A percentile compares a stretch with the other conserved stretches of the same genome.
These are phyloP conservation scores for Procambarus clarkii DNA, from an alignment of 1,140 invertebrate genomes.

Conservation along the genomic window DNA sequence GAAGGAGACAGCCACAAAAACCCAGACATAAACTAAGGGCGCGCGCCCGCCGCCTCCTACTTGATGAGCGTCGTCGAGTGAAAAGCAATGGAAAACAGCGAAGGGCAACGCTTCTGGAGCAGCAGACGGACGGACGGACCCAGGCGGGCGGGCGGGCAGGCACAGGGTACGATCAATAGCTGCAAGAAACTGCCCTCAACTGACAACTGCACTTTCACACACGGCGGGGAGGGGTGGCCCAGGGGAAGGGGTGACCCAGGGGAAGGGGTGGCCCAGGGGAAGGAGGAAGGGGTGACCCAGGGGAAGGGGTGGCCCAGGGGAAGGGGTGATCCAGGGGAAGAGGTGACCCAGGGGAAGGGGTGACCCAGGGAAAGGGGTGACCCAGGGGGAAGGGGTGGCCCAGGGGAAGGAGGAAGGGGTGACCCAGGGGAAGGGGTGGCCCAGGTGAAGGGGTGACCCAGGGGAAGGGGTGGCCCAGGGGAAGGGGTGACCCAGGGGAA, in stretches of 20 bases:
- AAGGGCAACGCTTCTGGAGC: constrained; percentile 18
- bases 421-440: background rate
- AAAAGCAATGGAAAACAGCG: constrained; percentile 64
- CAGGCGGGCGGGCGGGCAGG: constrained; percentile 50
- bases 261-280: too few species aligned
- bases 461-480: too few species aligned
- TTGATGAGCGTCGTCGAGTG: constrained; percentile 39
- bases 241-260: background rate
- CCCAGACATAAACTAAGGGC: background rate
- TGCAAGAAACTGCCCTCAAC: constrained; percentile 56
- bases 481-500: background rate
- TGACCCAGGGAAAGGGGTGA: background rate
- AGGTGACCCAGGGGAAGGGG: background rate
- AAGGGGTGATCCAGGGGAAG: too few species aligned
- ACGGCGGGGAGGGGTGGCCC: background rate
- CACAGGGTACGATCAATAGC: constrained; percentile 63
- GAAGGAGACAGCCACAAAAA: background rate
- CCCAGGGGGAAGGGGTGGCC: background rate
- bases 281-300: background rate
- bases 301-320: background rate
- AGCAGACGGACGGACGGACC: constrained; percentile 23
- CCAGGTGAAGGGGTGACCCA: background rate
- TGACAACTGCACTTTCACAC: constrained; percentile 66
- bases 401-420: background rate
- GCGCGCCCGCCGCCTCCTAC: background rate